Evolutionary conservation across 2,888 invertebrate species (phyloP), one percentile per base, ranked within the genome.

Genomic region (Sesia bembeciformis): DNA sequence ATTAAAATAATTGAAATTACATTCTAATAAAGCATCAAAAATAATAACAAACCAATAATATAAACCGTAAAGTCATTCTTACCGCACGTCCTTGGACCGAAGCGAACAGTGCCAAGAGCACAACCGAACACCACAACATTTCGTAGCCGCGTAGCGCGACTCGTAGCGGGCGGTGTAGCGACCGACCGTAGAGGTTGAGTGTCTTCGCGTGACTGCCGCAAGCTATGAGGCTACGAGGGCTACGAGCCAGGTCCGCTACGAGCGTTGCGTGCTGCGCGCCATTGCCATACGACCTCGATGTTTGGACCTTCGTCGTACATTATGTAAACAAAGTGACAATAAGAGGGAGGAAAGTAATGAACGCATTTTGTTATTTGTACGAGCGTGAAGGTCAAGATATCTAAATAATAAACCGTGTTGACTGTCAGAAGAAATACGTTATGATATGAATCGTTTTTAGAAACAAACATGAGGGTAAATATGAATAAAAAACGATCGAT

Each of bases 21-120:
- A 23, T 23, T 23, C 1, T 23, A 23, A 23, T 23, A 23, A 23
- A 23, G 23, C 23, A 23, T 23, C 2, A 23, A 23, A 23, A 23
- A 23, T 23, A 23, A 23, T 1, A 23, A 23, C 23, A 23, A 23
- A 2, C 23, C 23, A 23, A 23, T 23, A 23, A 23, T 23, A 23
- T 23, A 23, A 23, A 23, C 23, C 23, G 23, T 23, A 23, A 23
- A 23, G 23, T 23, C 23, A 23, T 23, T 23, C 86, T 84, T 81
- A 89, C 88, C 82, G 88, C 88, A 66, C 88, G 86, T 81, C 87
- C 86, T 82, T 89, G 85, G 68, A 71, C 84, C 56, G 84, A 72
- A 60, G 85, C 84, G 68, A 83, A 72, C 65, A 87, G 68, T 61
- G 84, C 84, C 74, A 88, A 75, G 62, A 86, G 70, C 72, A 67